Evolutionary conservation across 2,888 invertebrate species (phyloP), one percentile per base, ranked within the genome.

Genomic region (Eilema depressum): DNA sequence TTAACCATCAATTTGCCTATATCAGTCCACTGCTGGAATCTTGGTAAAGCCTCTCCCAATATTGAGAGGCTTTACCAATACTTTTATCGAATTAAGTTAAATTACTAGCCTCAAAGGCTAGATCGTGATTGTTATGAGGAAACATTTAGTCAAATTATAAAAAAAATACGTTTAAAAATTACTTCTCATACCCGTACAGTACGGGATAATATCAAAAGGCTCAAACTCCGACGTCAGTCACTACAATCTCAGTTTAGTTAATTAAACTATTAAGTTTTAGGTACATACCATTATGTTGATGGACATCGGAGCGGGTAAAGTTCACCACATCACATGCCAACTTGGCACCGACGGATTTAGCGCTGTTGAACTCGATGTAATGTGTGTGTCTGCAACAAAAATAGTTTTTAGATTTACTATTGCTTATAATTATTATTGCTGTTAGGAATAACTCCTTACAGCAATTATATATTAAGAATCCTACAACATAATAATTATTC

Each of bases 271-370:
- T 61, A 65, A 64, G 76, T 70, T 72, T 64, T 61, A 47, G 26
- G 30, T 70, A 81, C 81, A 61, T 81, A 81, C 81, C 78, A 61
- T 56, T 26, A 11, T 66, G 68, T 69, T 79, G 79, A 71, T 14
- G 71, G 65, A 70, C 61, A 61, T 69, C 41, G 25, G 41, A 28
- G 25, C 47, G 73, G 11, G 56, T 61, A 3, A 78, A 76, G 62
- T 78, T 75, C 23, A 75, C 33, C 60, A 60, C 67, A 68, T 75
- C 75, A 74, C 82, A 82, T 61, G 74, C 70, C 75, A 83, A 72
- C 77, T 67, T 83, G 73, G 30, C 75, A 12, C 72, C 74, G 41
- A 68, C 74, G 71, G 69, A 71, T 76, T 74, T 76, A 74, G 57
- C 20, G 59, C 66, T 75, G 60, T 73, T 66, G 25, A 71, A 41